phyloP scores from a whole-genome alignment of 2,888 invertebrate species.

The Melanostoma scalare region DNA sequence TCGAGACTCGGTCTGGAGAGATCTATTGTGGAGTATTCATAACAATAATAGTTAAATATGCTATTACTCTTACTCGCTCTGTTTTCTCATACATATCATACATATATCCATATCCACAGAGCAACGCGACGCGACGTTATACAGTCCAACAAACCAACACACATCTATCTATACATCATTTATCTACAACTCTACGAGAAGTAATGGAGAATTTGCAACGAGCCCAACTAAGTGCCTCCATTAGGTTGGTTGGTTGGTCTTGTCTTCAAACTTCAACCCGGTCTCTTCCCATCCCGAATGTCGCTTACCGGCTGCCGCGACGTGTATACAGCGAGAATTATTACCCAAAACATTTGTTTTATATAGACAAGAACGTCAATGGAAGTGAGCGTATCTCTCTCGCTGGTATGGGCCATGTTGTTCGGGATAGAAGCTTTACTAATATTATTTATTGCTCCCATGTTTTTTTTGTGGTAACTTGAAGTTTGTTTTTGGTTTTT shows the following conservation, averaged over 20 bases:
- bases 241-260: slow-evolving; percentile 59
- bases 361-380: slow-evolving; percentile 68
- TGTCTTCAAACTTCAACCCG: not conserved
- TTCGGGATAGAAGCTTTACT: slow-evolving; percentile 48
- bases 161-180: slow-evolving; percentile 63
- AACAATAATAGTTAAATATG: slow-evolving; percentile 73
- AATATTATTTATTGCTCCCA: slow-evolving; percentile 69
- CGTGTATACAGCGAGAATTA: slow-evolving; percentile 70
- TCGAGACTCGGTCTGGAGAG: slow-evolving; percentile 54
- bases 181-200: slow-evolving; percentile 48
- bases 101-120: not conserved
- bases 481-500: slow-evolving; percentile 9
- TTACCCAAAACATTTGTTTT: slow-evolving; percentile 72
- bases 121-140: not conserved
- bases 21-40: slow-evolving; percentile 72
- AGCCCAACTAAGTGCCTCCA: slow-evolving; percentile 69
- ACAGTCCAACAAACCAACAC: slow-evolving; percentile 19
- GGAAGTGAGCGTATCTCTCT: slow-evolving; percentile 34
- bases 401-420: slow-evolving; percentile 16
- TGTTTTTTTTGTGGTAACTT: slow-evolving; percentile 53
- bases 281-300: slow-evolving; percentile 1
- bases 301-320: slow-evolving; percentile 24
- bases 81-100: slow-evolving; percentile 49
- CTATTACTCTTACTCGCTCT: slow-evolving; percentile 66
- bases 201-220: slow-evolving; percentile 69